A percentile compares a stretch with the other conserved stretches of the same genome.
These are phyloP conservation scores for Pseudomugil gertrudae DNA, from an alignment of 2,797 vertebrate species.

Conservation along the genomic window DNA sequence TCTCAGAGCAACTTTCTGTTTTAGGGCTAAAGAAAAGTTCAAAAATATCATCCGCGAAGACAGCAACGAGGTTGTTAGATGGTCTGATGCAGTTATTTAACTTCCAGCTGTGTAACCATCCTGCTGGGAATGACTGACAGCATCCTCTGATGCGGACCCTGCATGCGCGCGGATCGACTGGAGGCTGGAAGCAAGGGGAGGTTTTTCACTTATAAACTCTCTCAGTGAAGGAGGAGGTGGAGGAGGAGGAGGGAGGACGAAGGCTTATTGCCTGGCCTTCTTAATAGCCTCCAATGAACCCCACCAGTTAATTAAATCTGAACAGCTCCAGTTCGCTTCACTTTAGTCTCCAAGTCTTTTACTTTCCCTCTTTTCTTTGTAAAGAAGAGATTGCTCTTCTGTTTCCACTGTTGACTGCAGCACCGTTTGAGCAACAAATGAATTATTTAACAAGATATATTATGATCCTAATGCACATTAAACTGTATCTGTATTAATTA, in stretches of 20 bases:
- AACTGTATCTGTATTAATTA: neutral
- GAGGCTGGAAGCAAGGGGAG: constrained; percentile 34
- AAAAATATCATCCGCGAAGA: neutral
- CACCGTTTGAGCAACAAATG: neutral
- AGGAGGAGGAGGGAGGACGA: constrained; percentile 31
- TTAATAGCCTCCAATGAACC: constrained; percentile 46
- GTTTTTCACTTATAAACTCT: constrained; percentile 61
- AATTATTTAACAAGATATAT: neutral
- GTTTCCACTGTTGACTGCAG: neutral
- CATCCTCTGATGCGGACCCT: constrained; percentile 27
- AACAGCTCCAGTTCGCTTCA: constrained; percentile 1
- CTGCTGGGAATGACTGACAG: constrained; percentile 3
- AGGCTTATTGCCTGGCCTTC: constrained; percentile 54
- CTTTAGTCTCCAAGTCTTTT: constrained; percentile 3
- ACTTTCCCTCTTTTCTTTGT: neutral
- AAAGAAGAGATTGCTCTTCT: no score
- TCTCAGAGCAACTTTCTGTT: neutral
- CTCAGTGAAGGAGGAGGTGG: constrained; percentile 29
- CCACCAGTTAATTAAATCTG: constrained; percentile 47
- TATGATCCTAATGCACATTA: neutral
- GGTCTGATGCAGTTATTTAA: neutral
- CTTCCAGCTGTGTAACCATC: neutral
- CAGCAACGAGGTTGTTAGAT: neutral
- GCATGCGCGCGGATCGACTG: no score
- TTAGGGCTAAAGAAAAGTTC: neutral